Base-by-base conservation (phyloP, 2,888 invertebrate genomes). In the Drosophila nr. perissopoda region DNA sequence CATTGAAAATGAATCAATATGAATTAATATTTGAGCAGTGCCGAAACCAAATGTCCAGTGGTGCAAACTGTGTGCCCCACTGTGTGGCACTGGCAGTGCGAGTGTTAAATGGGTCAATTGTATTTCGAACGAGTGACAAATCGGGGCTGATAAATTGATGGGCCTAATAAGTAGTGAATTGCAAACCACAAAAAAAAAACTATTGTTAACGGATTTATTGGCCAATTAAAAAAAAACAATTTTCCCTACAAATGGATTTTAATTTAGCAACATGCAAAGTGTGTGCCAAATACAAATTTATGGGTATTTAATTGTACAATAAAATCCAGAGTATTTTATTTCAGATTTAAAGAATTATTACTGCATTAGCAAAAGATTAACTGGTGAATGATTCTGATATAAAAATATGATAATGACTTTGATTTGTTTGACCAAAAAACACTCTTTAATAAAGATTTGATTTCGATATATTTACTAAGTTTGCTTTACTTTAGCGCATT, bases 1-100 rank as follows among this genome's bases (percentile, higher is more conserved):
- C 74, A 77, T 85, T 75, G 73, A 75, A 79, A 86, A 76, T 82
- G 82, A 88, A 83, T 88, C 76, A 56, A 88, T 90, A 90, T 80
- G 83, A 90, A 88, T 88, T 88, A 90, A 90, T 88, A 86, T 88
- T 90, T 88, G 87, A 88, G 64, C 79, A 72, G 67, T 48, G 62
- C 48, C 36, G 42, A 54, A 64, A 57, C 64, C 71, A 65, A 72
- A 70, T 77, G 65, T 51, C 62, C 62, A 63, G 29, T 63, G 62
- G 42, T 57, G 42, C 49, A 70, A 75, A 57, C 25, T 53, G 31
- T 54, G 18, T 34, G 34, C 53, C 36, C 16, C 42, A 40, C 25
- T 56, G 27, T 25, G 25, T 53, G 38, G 8, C n/a, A n/a, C 21
- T 16, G 21, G 4, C 33, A 18, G 1, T 27, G 48, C 31, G 10